Evolutionary conservation across 2,113 vertebrate genomes (phyloP).

Genomic region (Mobula hypostoma): DNA sequence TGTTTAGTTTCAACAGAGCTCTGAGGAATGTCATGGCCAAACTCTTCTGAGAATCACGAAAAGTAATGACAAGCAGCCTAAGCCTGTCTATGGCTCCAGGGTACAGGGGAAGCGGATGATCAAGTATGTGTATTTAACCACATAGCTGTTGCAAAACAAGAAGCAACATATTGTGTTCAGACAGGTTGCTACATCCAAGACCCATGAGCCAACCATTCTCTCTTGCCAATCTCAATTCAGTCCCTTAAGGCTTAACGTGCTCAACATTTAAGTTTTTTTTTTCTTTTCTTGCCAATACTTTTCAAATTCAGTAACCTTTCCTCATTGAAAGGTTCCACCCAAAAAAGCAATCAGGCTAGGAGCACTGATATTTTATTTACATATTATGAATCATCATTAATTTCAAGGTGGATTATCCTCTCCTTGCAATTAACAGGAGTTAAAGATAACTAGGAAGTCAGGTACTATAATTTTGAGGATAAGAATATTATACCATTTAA

Average conservation of each 20-base stretch:
- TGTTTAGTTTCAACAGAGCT: not conserved
- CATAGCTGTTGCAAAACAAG: constrained; percentile 25
- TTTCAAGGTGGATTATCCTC: not conserved
- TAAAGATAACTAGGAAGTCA: not conserved
- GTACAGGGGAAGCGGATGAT: not conserved
- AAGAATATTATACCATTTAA: not conserved
- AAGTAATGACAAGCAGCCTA: constrained; percentile 1
- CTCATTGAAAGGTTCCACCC: not conserved
- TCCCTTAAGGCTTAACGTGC: not conserved
- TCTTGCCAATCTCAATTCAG: not conserved
- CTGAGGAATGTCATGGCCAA: constrained; percentile 11
- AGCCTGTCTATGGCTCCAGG: constrained; percentile 9
- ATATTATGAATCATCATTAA: not conserved
- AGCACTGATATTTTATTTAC: not conserved
- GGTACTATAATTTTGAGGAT: not conserved
- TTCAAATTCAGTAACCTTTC: not conserved
- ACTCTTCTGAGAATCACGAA: constrained; percentile 23
- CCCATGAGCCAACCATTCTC: not conserved
- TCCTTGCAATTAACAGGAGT: not conserved
- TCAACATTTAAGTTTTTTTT: not conserved
- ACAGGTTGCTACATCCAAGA: constrained; percentile 3
- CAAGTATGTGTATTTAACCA: constrained; percentile 9
- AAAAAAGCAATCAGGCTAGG: not conserved
- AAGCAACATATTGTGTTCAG: constrained; percentile 19
- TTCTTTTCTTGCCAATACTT: not conserved